Percentiles rank a stretch among this genome's conserved stretches.
Evolutionary conservation across 1,140 invertebrate genomes (phyloP).

Genomic region (Drosophila parabipectinata): DNA sequence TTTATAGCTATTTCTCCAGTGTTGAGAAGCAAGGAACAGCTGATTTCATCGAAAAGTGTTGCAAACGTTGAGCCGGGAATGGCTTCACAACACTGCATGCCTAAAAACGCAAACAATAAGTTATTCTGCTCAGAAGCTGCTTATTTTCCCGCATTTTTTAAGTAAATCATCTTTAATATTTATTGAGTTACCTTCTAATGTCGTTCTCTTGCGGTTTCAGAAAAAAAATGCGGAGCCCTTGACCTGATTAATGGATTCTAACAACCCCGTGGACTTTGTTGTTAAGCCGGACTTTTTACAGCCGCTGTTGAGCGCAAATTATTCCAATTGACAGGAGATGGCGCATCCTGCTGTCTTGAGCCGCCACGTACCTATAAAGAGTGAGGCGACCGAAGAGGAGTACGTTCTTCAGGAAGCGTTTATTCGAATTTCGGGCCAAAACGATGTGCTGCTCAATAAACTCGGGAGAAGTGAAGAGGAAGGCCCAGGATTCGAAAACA

Average conservation of each 20-base stretch:
- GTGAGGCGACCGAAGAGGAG: not conserved
- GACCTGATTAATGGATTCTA: too few relatives aligned
- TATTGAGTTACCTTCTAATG: not conserved
- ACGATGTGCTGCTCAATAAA: too few relatives aligned
- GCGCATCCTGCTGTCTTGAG: not conserved
- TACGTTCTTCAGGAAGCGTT: not conserved
- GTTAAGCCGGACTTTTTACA: too few relatives aligned
- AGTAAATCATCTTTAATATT: not conserved
- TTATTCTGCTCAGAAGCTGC: not conserved
- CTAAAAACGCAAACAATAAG: not conserved
- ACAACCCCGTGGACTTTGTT: not conserved
- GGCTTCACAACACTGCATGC: not conserved
- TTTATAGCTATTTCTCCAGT: not conserved
- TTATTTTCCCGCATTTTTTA: not conserved
- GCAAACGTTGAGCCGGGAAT: not conserved
- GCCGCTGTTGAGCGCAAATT: too few relatives aligned
- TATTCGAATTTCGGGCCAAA: too few relatives aligned
- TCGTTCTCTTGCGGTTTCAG: not conserved
- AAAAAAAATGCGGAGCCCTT: not conserved
- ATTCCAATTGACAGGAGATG: not conserved
- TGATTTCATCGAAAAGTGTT: not conserved
- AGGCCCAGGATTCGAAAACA: too few relatives aligned
- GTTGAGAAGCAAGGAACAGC: not conserved
- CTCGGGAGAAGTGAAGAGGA: too few relatives aligned
- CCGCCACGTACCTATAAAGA: not conserved